Evolutionary conservation across 2,113 vertebrate genomes (phyloP).

Genomic region (Trachemys scripta): DNA sequence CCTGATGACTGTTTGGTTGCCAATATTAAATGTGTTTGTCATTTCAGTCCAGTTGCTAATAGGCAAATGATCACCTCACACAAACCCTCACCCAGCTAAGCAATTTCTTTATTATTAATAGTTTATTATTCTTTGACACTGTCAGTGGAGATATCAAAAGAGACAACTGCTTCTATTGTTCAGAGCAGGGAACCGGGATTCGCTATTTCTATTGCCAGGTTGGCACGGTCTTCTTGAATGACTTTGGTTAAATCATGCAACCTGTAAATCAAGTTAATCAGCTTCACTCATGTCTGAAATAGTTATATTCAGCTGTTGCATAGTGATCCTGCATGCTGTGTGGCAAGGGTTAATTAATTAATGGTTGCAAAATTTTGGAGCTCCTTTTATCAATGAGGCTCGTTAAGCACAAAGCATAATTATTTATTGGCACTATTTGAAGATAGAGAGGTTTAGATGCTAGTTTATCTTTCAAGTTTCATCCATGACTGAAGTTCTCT

Average conservation of each 20-base stretch:
- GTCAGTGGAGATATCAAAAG: neutral
- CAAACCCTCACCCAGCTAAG: neutral
- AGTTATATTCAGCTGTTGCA: neutral
- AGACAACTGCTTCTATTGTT: neutral
- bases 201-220: neutral
- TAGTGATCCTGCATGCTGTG: neutral
- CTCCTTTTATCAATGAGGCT: neutral
- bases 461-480: constrained; percentile 27
- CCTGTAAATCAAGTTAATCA: neutral
- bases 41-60: neutral
- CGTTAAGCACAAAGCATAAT: neutral
- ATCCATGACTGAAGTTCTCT: neutral
- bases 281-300: neutral
- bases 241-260: neutral
- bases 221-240: neutral
- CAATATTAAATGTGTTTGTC: neutral
- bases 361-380: neutral
- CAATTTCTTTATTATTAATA: neutral
- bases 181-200: neutral
- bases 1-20: neutral
- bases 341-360: neutral
- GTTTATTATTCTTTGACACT: neutral
- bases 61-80: neutral
- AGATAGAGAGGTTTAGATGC: neutral
- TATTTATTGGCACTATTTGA: constrained; percentile 1